A percentile compares a stretch with the other conserved stretches of the same genome.
These are phyloP conservation scores for Prunella strophiata DNA, from an alignment of 2,797 vertebrate species.

Conservation along the genomic window DNA sequence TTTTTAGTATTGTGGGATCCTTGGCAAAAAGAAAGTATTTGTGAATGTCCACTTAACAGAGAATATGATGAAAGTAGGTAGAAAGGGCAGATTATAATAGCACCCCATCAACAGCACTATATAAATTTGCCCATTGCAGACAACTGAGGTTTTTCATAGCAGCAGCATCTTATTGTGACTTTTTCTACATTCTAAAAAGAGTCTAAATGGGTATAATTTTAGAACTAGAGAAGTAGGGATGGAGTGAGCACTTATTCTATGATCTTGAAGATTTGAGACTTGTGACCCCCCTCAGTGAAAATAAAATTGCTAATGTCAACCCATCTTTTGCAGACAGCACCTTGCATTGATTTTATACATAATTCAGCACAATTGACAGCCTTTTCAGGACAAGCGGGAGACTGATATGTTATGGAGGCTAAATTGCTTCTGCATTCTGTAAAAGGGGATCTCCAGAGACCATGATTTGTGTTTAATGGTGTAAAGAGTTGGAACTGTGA, in stretches of 20 bases:
- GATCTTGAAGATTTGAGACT: slow-evolving; percentile 32
- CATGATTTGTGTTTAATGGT: slow-evolving; percentile 48
- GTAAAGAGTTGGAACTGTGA: slow-evolving; percentile 17
- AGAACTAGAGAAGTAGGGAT: background rate
- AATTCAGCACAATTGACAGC: slow-evolving; percentile 65
- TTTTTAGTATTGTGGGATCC: background rate
- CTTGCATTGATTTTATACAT: slow-evolving; percentile 52
- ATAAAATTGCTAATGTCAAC: slow-evolving; percentile 52
- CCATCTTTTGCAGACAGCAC: slow-evolving; percentile 36
- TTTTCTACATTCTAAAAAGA: background rate
- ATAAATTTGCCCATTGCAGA: background rate
- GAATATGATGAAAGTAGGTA: background rate
- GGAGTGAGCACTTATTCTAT: background rate
- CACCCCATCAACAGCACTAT: background rate
- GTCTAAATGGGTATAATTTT: background rate
- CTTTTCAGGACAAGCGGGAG: slow-evolving; percentile 53
- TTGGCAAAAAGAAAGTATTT: background rate
- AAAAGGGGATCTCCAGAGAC: slow-evolving; percentile 59
- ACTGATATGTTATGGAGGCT: slow-evolving; percentile 58
- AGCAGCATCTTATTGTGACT: background rate
- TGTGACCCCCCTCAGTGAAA: slow-evolving; percentile 9
- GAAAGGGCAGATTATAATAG: background rate
- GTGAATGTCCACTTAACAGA: background rate
- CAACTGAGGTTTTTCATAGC: background rate
- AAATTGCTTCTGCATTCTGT: slow-evolving; percentile 68